Evolutionary conservation across 2,113 vertebrate species (phyloP), one percentile per base, ranked within the genome.

Genomic region (Chunga burmeisteri): DNA sequence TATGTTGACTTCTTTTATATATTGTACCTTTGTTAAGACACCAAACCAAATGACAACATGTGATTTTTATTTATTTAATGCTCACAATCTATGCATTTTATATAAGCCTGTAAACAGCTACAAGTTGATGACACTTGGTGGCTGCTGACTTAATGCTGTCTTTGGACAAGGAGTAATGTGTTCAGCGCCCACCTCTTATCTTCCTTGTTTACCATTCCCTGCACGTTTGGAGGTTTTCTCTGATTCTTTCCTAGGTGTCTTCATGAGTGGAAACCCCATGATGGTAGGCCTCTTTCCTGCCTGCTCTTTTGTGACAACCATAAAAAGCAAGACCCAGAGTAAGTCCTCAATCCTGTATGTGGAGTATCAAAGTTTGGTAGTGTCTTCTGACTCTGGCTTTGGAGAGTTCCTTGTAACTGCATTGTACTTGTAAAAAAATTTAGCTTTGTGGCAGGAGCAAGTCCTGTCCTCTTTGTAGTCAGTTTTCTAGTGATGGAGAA

Each of bases 301-400:
- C 98, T 99, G 71, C 98, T 99, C 3, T 99, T 99, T 95, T 99
- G 99, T 97, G 99, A 99, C 97, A 99, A 99, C 98, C 99, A 99
- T 97, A 99, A 99, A 94, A 99, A 99, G 68, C 99, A 99, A 98
- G 99, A 99, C 91, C 99, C 99, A 55, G 99, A 99, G 99, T 99
- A 96, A 98, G 99, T 98, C 61, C 15, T 22, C 4, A 42, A 0
- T 67, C 46, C 65, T 49, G 13, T 63, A 14, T 63, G 90, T 55
- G 50, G 34, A 67, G 5, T 79, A 26, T 49, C 32, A 32, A 50
- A 30, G 15, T 65, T 71, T 13, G 58, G 15, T 44, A 6, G 7
- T 70, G 18, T 68, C 73, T 89, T 59, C 38, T 77, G 44, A 29
- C 23, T 72, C 46, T 61, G 1, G 22, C 13, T 72, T 74, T 67